Base-by-base conservation (phyloP, 1,140 invertebrate species). In the Odontomachus brunneus region DNA sequence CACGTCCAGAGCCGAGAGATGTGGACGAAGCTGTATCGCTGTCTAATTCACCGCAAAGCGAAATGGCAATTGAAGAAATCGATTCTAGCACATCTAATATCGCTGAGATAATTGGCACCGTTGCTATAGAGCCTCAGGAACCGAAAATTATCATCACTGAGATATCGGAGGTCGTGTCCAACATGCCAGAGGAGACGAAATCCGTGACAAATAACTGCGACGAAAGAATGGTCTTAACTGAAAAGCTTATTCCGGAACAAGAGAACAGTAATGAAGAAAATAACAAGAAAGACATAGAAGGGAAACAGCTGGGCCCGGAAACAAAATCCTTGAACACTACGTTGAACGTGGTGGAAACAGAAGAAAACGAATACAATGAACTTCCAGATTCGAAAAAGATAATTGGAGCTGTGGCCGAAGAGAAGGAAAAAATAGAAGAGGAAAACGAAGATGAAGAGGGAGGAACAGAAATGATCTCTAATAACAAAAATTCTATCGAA, bases 21-120 rank as follows among this genome's bases (percentile, higher is more conserved):
- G 82, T 91, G 19, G 88, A 90, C 71, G 91, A 90, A 69, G 55
- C 88, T 9, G 76, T 90, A 3, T 89, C 92, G 0, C 63, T 93
- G 15, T 89, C 89, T 5, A 87, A 92, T 84, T 92, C 93, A 12
- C 89, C 92, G 0, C 84, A 90, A n/a, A 91, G 92, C 49, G 92
- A 93, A 71, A 90, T 94, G 65, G 86, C 91, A 12, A 92, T 93
- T n/a, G 92, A 93, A 72, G 93, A 94, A 49, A 94, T 94, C 22
- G 92, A 94, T 66, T 91, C 93, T 0, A 94, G 90, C 26, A 90
- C 90, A 5, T 92, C 93, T 3, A 94, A 94, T 69, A 94, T 94
- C 29, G 93, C 92, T 1, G 92, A 94, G 71, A 94, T 93, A 48
- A 94, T 94, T 84, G 92, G 92, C 4, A 93, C 93, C 1, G 91